These are phyloP conservation scores for Peromyscus leucopus DNA, from an alignment of 2,113 vertebrate species.

Conservation along the genomic window DNA sequence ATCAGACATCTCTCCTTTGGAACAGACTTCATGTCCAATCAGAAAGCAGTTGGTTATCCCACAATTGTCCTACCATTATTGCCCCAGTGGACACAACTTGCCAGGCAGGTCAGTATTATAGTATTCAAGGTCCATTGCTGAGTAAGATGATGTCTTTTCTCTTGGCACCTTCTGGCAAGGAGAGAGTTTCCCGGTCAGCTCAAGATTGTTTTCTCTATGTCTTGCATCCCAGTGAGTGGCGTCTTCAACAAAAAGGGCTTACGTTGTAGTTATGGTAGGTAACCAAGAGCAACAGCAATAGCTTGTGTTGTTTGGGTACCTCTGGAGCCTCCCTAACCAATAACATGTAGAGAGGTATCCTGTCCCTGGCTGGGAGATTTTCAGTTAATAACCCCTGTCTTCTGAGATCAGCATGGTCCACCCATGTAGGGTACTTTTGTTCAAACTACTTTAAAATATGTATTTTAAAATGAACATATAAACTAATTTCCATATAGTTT, in stretches of 20 bases:
- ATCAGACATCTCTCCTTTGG: neutral
- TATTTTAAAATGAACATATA: neutral
- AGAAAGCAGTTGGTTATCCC: neutral
- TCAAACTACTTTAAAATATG: neutral
- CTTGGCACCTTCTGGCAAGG: neutral
- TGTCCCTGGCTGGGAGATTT: neutral
- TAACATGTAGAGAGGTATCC: neutral
- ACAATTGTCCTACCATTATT: no score
- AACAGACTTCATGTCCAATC: neutral
- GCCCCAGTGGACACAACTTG: no score
- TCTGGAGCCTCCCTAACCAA: neutral
- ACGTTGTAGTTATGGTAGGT: no score
- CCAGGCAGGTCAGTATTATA: neutral
- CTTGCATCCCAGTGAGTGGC: neutral
- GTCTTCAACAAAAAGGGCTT: neutral
- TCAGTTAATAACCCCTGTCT: neutral
- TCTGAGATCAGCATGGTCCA: neutral
- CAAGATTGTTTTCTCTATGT: no score
- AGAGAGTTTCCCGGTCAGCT: neutral
- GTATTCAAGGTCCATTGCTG: neutral
- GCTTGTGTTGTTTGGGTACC: neutral
- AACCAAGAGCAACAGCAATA: no score
- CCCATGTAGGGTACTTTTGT: neutral
- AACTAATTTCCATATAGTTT: neutral
- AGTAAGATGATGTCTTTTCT: neutral